A percentile compares a stretch with the other conserved stretches of the same genome.
phyloP scores from a whole-genome alignment of 2,888 invertebrate genomes.

The Pseudococcus viburni region DNA sequence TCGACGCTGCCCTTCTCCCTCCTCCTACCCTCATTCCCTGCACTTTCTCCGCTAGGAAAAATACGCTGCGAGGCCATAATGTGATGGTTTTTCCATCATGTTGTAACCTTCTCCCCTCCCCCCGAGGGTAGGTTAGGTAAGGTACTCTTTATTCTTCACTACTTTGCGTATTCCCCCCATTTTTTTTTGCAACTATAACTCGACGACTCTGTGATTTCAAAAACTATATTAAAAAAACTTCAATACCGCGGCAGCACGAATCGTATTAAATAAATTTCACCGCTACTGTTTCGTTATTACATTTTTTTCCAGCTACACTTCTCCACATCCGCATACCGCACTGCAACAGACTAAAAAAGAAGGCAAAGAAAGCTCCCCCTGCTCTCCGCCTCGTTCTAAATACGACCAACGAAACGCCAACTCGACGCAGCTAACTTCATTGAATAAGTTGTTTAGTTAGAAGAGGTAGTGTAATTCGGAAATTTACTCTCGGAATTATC shows the following conservation, averaged over 20 bases:
- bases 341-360: not conserved
- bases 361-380: not conserved
- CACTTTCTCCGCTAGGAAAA: not conserved
- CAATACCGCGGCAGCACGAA: not conserved
- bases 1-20: not conserved
- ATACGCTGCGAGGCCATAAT: not conserved
- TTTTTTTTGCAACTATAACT: conserved; percentile 4
- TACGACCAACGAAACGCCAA: not conserved
- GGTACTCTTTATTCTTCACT: not conserved
- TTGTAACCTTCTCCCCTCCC: too few species aligned
- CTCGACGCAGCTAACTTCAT: not conserved
- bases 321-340: not conserved
- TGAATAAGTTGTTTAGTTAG: not conserved
- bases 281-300: not conserved
- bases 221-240: conserved; percentile 39
- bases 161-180: not conserved
- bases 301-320: not conserved
- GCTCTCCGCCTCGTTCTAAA: not conserved
- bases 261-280: conserved; percentile 35
- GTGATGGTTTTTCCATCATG: conserved; percentile 3
- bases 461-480: not conserved
- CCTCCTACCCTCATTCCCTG: too few species aligned
- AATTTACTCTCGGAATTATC: conserved; percentile 46
- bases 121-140: too few species aligned
- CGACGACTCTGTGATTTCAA: not conserved